Evolutionary conservation across 1,140 invertebrate genomes (phyloP).

Genomic region (Caenorhabditis inopinata): DNA sequence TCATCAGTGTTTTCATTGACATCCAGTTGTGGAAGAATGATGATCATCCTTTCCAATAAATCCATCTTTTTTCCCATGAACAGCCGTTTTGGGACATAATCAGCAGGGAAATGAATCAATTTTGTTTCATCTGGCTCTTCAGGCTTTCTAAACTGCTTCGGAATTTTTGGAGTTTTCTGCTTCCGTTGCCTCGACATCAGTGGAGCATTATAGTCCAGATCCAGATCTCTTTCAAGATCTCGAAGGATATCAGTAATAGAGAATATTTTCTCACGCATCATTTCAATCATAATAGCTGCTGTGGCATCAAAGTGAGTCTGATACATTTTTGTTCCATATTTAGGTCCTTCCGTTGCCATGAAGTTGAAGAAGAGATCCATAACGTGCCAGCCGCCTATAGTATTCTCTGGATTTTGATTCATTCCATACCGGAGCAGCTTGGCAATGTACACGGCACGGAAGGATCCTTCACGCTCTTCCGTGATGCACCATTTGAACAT

Average conservation of each 20-base stretch:
- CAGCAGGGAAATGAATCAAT: not conserved
- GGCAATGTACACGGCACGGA: not conserved
- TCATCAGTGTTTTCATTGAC: not conserved
- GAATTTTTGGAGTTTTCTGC: not conserved
- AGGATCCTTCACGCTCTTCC: slow-evolving; percentile 34
- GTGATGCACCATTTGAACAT: slow-evolving; percentile 34
- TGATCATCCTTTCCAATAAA: not conserved
- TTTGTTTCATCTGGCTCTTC: not conserved
- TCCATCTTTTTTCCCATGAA: slow-evolving; percentile 10
- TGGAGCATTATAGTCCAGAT: not conserved
- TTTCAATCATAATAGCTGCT: not conserved
- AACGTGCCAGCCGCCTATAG: not conserved
- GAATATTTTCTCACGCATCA: not conserved
- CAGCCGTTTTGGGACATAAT: not conserved
- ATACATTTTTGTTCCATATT: not conserved
- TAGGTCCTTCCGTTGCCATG: slow-evolving; percentile 23
- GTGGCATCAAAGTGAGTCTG: not conserved
- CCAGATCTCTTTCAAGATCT: not conserved
- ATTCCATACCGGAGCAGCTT: slow-evolving; percentile 13
- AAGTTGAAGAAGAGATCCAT: slow-evolving; percentile 30
- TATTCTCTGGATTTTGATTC: not conserved
- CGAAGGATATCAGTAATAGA: not conserved
- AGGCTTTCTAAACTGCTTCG: not conserved
- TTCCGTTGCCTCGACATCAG: not conserved
- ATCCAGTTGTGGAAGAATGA: not conserved